These are phyloP conservation scores for Cylas formicarius DNA, from an alignment of 1,140 invertebrate genomes.

Conservation along the genomic window DNA sequence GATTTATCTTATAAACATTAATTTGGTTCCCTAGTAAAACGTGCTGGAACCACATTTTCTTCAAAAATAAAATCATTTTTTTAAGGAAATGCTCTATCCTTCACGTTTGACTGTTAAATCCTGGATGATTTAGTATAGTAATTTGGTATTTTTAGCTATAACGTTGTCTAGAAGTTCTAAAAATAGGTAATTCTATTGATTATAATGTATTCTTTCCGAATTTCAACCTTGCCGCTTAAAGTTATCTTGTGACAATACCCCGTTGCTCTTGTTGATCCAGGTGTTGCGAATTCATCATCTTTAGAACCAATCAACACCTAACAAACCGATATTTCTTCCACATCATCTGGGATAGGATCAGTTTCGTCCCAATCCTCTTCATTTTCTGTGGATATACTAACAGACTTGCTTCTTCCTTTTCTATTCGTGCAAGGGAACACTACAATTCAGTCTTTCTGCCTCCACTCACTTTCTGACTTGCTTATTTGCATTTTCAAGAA, in stretches of 20 bases:
- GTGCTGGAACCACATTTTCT: too few species aligned
- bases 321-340: conserved; percentile 2
- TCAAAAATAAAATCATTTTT: conserved; percentile 8
- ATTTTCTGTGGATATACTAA: not conserved
- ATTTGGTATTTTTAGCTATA: not conserved
- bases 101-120: not conserved
- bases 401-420: too few species aligned
- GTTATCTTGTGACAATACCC: not conserved
- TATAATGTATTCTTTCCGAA: not conserved
- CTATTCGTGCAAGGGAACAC: too few species aligned
- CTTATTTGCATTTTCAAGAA: too few species aligned
- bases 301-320: conserved; percentile 7
- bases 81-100: not conserved
- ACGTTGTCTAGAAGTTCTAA: not conserved
- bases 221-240: not conserved
- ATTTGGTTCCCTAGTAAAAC: too few species aligned
- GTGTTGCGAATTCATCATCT: conserved; percentile 9
- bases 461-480: too few species aligned
- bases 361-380: conserved; percentile 5
- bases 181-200: not conserved
- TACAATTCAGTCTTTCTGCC: too few species aligned
- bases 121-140: not conserved
- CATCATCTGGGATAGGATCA: conserved; percentile 5
- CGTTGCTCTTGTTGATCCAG: conserved; percentile 4
- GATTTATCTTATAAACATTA: too few species aligned